These are phyloP conservation scores for Callyntrura guangdongensis DNA, from an alignment of 2,888 invertebrate species.

Conservation along the genomic window DNA sequence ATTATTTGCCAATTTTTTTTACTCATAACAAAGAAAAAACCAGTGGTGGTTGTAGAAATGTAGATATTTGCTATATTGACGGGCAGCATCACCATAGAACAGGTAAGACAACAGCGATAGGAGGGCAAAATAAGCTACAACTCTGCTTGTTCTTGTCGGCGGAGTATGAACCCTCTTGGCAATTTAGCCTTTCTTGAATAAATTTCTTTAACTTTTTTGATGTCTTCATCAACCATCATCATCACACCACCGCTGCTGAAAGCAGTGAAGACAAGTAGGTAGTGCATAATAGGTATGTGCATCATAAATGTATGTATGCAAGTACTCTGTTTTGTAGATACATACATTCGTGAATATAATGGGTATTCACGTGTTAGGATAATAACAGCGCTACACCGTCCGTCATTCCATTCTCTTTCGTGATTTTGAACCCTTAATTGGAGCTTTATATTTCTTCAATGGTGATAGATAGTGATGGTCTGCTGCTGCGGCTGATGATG, in stretches of 20 bases:
- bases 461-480: slow-evolving; percentile 57
- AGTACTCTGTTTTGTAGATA: no score
- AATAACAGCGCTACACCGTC: slow-evolving; percentile 40
- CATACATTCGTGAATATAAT: slow-evolving; percentile 39
- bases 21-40: slow-evolving; percentile 41
- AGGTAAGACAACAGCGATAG: slow-evolving; percentile 8
- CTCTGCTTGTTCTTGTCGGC: slow-evolving; percentile 21
- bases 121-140: slow-evolving; percentile 37
- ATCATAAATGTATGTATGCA: not conserved
- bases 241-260: not conserved
- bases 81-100: slow-evolving; percentile 25
- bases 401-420: slow-evolving; percentile 65
- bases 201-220: slow-evolving; percentile 72
- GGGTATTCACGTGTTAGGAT: slow-evolving; percentile 1
- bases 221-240: slow-evolving; percentile 70
- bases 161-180: slow-evolving; percentile 70
- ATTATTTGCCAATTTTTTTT: slow-evolving; percentile 64
- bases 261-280: not conserved
- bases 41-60: not conserved
- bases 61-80: not conserved
- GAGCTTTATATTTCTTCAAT: slow-evolving; percentile 62
- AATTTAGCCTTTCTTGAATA: slow-evolving; percentile 70
- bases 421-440: slow-evolving; percentile 77
- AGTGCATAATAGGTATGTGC: not conserved
- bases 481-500: slow-evolving; percentile 20